phyloP scores from a whole-genome alignment of 1,140 invertebrate genomes.

The Drosophila burlai region DNA sequence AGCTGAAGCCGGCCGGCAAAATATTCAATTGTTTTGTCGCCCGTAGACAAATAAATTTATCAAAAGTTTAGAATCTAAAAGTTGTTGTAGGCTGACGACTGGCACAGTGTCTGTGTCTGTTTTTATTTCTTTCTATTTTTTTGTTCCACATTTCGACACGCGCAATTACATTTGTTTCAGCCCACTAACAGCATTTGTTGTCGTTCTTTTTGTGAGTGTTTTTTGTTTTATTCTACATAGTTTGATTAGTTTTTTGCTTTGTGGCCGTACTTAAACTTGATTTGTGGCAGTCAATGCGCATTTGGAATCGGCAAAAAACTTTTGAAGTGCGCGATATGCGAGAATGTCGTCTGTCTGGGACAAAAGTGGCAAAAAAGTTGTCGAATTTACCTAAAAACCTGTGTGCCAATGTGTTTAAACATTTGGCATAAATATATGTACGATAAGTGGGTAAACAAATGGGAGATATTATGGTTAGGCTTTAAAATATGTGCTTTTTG shows the following conservation, averaged over 20 bases:
- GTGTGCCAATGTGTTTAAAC: conserved; percentile 27
- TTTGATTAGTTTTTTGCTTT: conserved; percentile 47
- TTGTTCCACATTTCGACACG: conserved; percentile 67
- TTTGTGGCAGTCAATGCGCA: conserved; percentile 60
- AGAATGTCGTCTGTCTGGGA: conserved; percentile 29
- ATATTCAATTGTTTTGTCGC: conserved; percentile 52
- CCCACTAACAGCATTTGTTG: conserved; percentile 40
- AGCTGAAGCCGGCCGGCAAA: conserved; percentile 51
- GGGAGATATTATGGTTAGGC: neutral
- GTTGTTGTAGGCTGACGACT: conserved; percentile 34
- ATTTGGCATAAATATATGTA: conserved; percentile 15
- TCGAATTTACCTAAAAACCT: conserved; percentile 56
- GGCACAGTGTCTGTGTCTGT: conserved; percentile 19
- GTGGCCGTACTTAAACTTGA: conserved; percentile 53
- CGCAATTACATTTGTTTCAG: conserved; percentile 66
- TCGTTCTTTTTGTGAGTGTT: conserved; percentile 15
- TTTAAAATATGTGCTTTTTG: neutral
- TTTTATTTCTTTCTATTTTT: neutral
- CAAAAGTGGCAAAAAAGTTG: conserved; percentile 59
- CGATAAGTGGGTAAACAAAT: conserved; percentile 10
- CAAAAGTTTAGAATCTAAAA: conserved; percentile 48
- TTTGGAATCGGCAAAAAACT: conserved; percentile 38
- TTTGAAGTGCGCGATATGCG: conserved; percentile 55
- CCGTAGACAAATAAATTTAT: conserved; percentile 52
- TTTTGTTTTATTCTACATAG: conserved; percentile 47